Percentiles rank a stretch among this genome's conserved stretches.
These are phyloP conservation scores for Drosophila teissieri DNA, from an alignment of 1,140 invertebrate genomes.

Conservation along the genomic window DNA sequence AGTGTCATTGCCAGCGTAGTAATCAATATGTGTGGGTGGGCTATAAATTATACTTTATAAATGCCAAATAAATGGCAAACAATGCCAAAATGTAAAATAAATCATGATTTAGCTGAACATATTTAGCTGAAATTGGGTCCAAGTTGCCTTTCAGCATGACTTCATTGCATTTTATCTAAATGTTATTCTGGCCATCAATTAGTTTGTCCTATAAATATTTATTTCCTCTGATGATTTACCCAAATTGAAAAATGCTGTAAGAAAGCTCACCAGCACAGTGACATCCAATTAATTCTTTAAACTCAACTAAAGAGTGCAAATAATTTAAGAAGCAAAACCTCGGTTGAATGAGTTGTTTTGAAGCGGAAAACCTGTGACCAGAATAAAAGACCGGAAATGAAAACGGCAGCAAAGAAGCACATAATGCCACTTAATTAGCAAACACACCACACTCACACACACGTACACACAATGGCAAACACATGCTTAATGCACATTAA, in stretches of 20 bases:
- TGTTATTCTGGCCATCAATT: background rate
- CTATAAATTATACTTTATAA: conserved; percentile 39
- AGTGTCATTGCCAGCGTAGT: background rate
- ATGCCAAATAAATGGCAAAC: background rate
- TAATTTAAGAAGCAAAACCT: background rate
- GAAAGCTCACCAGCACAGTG: background rate
- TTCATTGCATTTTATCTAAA: background rate
- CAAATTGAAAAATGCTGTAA: background rate
- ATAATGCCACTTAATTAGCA: conserved; percentile 63
- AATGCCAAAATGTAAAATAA: conserved; percentile 2
- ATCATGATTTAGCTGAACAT: background rate
- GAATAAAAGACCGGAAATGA: conserved; percentile 32
- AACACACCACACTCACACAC: conserved; percentile 2
- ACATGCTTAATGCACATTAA: conserved; percentile 55
- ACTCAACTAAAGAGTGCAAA: background rate
- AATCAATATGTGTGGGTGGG: conserved; percentile 1
- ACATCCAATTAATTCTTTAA: conserved; percentile 18
- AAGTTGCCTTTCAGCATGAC: background rate
- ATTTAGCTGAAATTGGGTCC: background rate
- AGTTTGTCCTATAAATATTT: background rate
- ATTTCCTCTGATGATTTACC: background rate
- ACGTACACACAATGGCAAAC: conserved; percentile 3
- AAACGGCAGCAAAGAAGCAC: conserved; percentile 27
- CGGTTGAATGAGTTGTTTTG: background rate
- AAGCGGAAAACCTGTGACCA: conserved; percentile 36